Conservation (phyloP, 2,113 vertebrate species). For the Ammodytes marinus region DNA sequence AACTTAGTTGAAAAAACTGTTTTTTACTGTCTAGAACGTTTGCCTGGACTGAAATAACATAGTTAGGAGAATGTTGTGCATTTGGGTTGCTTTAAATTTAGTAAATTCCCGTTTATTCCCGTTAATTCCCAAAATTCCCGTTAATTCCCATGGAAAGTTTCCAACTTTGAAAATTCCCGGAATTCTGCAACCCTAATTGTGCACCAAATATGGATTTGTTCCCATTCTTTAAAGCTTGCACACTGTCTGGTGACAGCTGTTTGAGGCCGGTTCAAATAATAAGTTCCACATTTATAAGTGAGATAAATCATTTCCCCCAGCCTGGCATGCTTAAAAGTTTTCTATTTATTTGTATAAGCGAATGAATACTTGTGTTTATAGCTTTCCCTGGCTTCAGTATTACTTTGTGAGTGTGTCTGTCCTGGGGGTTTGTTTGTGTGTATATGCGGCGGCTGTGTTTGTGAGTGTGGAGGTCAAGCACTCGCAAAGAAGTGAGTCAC, state of each 20-base stretch:
- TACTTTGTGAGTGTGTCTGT: constrained; percentile 30
- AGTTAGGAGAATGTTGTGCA: too few relatives aligned
- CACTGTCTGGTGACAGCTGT: constrained; percentile 16
- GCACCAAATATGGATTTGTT: constrained; percentile 10
- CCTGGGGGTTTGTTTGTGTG: constrained; percentile 29
- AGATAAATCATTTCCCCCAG: constrained; percentile 30
- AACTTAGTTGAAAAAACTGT: too few relatives aligned
- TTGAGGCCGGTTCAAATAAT: background rate
- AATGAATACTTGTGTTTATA: constrained; percentile 23
- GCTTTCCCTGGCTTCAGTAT: constrained; percentile 7
- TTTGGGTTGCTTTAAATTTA: too few relatives aligned
- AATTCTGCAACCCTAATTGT: background rate
- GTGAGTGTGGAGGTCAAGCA: constrained; percentile 45
- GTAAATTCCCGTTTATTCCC: too few relatives aligned
- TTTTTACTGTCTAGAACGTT: too few relatives aligned
- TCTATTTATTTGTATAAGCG: constrained; percentile 47
- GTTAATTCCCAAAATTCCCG: too few relatives aligned
- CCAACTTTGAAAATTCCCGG: too few relatives aligned
- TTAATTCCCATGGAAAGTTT: too few relatives aligned
- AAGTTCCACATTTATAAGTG: constrained; percentile 38
- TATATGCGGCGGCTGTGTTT: background rate
- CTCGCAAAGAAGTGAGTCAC: constrained; percentile 29
- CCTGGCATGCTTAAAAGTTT: constrained; percentile 5
- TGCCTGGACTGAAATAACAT: too few relatives aligned
- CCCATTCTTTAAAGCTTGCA: background rate